Evolutionary conservation across 2,113 vertebrate genomes (phyloP), one percentile per base, ranked within the genome.

Genomic region (Naja naja): DNA sequence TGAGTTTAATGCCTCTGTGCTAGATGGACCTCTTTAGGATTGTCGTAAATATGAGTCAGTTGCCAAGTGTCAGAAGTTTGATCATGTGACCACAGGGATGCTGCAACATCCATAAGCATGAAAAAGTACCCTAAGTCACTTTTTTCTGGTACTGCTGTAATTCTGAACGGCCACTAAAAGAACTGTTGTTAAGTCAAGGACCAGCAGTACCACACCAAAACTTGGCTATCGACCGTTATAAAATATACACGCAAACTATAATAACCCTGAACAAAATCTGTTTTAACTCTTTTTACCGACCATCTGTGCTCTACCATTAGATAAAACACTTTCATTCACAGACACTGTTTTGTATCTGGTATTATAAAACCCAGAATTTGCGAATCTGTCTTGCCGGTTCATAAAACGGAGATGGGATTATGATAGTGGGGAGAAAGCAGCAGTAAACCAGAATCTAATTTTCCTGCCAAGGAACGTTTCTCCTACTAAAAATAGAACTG

Each of bases 261-360:
- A 89, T 94, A 89, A 91, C 93, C n/a, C 91, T 95, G 93, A n/a
- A 95, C 95, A 34, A 93, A 94, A 96, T 96, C 95, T 96, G 95
- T 97, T 98, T 97, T 97, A 88, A 97, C 95, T 96, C 94, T 94
- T 96, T 97, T 97, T 96, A 96, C 94, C 95, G 92, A 95, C 97
- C 98, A 97, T 97, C 97, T 98, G 98, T 34, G 45, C 91, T 95
- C 87, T 90, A 10, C 54, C 88, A 94, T 94, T 91, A 92, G 93
- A 96, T 96, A 94, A 95, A 96, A 95, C 85, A 93, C 96, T 96
- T 95, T 95, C 95, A 97, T 94, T 88, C 94, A 91, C 93, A 94
- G 96, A 97, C 95, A 96, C 96, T 89, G 96, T 95, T 95, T 95
- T 91, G 94, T 93, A 94, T 95, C 95, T 96, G 96, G 92, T 86